Evolutionary conservation across 2,113 vertebrate species (phyloP).

Genomic region (Natator depressus): DNA sequence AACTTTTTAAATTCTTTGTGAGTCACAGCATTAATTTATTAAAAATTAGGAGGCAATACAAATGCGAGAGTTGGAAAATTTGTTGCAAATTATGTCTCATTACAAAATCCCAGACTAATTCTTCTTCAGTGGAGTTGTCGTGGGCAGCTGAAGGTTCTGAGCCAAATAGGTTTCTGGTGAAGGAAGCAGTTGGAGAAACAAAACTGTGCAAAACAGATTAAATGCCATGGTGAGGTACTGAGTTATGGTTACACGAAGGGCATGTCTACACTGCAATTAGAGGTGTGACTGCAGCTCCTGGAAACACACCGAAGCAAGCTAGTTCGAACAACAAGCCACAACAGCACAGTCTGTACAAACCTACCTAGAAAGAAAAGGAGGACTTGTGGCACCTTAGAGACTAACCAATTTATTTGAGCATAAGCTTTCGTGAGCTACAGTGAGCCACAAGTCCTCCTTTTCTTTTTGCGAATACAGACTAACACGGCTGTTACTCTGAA

Average conservation of each 20-base stretch:
- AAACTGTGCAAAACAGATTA: not conserved
- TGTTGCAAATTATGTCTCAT: not conserved
- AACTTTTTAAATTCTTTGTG: not conserved
- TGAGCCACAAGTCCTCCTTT: no score
- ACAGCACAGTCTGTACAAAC: not conserved
- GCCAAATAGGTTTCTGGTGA: not conserved
- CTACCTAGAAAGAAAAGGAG: not conserved
- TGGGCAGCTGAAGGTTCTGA: not conserved
- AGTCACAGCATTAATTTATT: not conserved
- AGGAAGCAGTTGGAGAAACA: not conserved
- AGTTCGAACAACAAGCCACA: not conserved
- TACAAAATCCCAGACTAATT: not conserved
- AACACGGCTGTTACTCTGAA: not conserved
- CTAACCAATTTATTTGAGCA: no score
- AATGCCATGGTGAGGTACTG: not conserved
- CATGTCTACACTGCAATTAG: not conserved
- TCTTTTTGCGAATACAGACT: no score
- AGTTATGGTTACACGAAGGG: not conserved
- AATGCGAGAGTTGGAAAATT: not conserved
- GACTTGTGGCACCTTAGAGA: no score
- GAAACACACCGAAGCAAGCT: not conserved
- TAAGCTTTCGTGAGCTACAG: no score
- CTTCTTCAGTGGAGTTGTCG: not conserved
- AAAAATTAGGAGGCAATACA: conserved; percentile 23
- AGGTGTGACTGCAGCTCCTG: not conserved